These are phyloP conservation scores for Triops longicaudatus DNA, from an alignment of 1,140 invertebrate species.

Conservation along the genomic window DNA sequence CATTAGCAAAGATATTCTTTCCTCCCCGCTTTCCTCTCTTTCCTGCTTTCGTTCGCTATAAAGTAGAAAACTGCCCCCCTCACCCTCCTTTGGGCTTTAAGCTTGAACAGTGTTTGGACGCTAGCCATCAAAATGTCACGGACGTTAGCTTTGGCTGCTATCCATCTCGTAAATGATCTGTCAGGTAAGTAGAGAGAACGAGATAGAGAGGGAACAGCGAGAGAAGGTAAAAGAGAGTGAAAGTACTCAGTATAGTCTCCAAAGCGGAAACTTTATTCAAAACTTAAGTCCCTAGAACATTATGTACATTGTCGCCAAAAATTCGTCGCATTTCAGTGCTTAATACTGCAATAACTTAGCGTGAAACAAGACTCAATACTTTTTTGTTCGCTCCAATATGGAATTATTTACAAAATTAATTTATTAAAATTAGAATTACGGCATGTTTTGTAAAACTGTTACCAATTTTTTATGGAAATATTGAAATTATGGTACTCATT, in stretches of 20 bases:
- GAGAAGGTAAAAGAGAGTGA: background rate
- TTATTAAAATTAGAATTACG: too few relatives aligned
- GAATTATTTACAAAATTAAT: too few relatives aligned
- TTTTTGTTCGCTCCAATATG: too few relatives aligned
- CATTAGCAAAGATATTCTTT: background rate
- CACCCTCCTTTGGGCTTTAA: background rate
- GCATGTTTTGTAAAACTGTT: too few relatives aligned
- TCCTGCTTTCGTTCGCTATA: background rate
- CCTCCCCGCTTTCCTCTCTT: background rate
- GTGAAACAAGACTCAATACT: too few relatives aligned
- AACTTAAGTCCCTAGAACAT: too few relatives aligned
- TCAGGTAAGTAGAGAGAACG: background rate
- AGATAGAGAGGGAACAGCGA: background rate
- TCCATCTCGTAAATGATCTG: constrained; percentile 11
- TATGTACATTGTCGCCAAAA: too few relatives aligned
- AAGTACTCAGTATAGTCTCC: background rate
- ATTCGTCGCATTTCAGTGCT: too few relatives aligned
- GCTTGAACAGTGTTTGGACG: background rate
- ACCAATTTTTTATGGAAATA: too few relatives aligned
- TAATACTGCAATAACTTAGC: too few relatives aligned
- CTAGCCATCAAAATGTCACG: constrained; percentile 14
- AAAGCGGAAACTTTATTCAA: too few relatives aligned
- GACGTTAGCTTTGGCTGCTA: constrained; percentile 14
- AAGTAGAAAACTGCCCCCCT: background rate
- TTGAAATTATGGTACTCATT: too few relatives aligned